A percentile compares a stretch with the other conserved stretches of the same genome.
phyloP scores from a whole-genome alignment of 2,888 invertebrate genomes.

The Girardia tigrina region DNA sequence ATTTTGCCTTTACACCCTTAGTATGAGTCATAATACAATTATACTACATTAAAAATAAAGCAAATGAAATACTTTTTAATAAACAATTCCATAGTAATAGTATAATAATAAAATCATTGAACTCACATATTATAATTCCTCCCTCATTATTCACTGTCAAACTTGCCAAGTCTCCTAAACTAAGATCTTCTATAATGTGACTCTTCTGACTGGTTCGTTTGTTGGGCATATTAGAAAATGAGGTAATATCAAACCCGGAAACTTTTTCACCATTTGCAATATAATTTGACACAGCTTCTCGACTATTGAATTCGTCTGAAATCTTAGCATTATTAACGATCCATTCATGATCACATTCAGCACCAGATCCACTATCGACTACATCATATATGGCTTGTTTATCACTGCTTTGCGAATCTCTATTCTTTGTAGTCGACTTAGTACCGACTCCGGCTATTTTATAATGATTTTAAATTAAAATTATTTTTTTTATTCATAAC shows the following conservation, averaged over 20 bases:
- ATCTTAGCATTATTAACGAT: neutral
- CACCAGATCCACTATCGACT: neutral
- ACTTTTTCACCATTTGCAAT: neutral
- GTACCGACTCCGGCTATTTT: neutral
- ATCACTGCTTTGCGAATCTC: neutral
- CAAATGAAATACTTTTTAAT: too few species aligned
- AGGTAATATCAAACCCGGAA: neutral
- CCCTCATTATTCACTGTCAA: conserved; percentile 87
- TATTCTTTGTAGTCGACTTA: neutral
- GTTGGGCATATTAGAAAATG: neutral
- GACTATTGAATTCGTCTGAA: neutral
- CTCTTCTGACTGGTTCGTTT: neutral
- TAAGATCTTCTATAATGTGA: conserved; percentile 43
- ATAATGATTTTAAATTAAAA: too few species aligned
- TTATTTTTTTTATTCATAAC: too few species aligned
- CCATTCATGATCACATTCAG: neutral
- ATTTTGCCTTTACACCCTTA: too few species aligned
- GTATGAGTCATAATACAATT: too few species aligned
- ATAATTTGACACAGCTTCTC: neutral
- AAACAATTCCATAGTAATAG: too few species aligned
- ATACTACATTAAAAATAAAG: too few species aligned
- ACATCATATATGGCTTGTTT: neutral
- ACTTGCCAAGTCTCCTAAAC: conserved; percentile 83
- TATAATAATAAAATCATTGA: too few species aligned
- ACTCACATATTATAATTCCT: neutral